Evolutionary conservation across 2,888 invertebrate genomes (phyloP).

Genomic region (Ischnura elegans): DNA sequence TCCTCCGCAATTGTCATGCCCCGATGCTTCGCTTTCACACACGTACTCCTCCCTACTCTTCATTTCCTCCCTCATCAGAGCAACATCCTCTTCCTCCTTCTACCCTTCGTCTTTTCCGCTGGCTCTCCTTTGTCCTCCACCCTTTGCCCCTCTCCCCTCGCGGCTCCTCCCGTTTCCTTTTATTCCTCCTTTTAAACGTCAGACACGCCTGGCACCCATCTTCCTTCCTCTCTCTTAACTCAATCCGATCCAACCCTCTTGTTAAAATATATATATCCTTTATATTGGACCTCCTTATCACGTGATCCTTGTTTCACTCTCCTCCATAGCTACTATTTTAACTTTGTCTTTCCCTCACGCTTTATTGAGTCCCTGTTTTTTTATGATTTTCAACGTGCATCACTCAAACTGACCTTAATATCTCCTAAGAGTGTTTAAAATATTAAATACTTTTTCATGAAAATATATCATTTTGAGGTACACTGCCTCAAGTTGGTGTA

Average conservation of each 20-base stretch:
- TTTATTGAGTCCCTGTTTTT: background rate
- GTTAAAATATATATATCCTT: too few species aligned
- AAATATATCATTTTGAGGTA: too few species aligned
- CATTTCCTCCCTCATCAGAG: background rate
- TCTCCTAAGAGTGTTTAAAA: too few species aligned
- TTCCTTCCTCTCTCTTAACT: background rate
- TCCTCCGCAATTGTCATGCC: constrained; percentile 26
- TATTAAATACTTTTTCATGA: too few species aligned
- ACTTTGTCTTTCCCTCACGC: background rate
- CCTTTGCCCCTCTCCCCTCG: background rate
- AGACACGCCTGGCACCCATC: background rate
- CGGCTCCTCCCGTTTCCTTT: background rate
- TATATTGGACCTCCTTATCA: too few species aligned
- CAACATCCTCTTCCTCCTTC: background rate
- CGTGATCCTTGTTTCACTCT: background rate
- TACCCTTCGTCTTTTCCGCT: background rate
- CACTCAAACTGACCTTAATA: too few species aligned
- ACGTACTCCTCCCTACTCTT: background rate
- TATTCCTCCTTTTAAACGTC: background rate
- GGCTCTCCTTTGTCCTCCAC: background rate
- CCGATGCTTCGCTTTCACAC: background rate
- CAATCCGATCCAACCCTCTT: background rate
- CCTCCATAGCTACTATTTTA: background rate
- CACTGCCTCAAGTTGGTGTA: too few species aligned
- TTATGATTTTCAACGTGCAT: background rate